Evolutionary conservation across 1,140 invertebrate species (phyloP), one percentile per base, ranked within the genome.

Genomic region (Carposina sasakii): DNA sequence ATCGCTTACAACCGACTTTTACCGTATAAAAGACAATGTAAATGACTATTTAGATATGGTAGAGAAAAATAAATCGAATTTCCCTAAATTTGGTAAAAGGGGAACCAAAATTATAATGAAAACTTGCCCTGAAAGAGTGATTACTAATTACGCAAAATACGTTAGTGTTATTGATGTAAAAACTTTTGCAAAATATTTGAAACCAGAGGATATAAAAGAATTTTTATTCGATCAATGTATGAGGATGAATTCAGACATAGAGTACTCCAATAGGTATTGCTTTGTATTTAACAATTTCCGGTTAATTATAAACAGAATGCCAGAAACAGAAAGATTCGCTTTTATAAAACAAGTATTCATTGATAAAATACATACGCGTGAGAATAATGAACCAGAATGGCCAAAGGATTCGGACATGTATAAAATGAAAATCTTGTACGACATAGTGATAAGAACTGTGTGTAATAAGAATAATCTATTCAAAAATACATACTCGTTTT

Each of bases 401-500:
- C 40, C 54, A 10, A 26, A n/a, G n/a, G n/a, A 22, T 28, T 12
- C 9, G 19, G 1, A 33, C 33, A 9, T 28, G 17, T 17, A n/a
- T 37, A 17, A 10, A n/a, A n/a, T 28, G 4, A 21, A 20, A 37
- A 41, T 19, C 36, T 13, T 16, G 19, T n/a, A n/a, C n/a, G n/a
- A n/a, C n/a, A n/a, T n/a, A n/a, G n/a, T n/a, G n/a, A n/a, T n/a
- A n/a, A n/a, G n/a, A n/a, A n/a, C n/a, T n/a, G n/a, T n/a, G n/a
- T n/a, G n/a, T n/a, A n/a, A n/a, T n/a, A n/a, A n/a, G n/a, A n/a
- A n/a, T n/a, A n/a, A n/a, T n/a, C n/a, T n/a, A n/a, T n/a, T n/a
- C n/a, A n/a, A n/a, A n/a, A n/a, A n/a, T 43, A 52, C 62, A 17
- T 70, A 67, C 20, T 36, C 24, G 16, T 79, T 73, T 70, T 79